A percentile compares a stretch with the other conserved stretches of the same genome.
phyloP scores from a whole-genome alignment of 2,797 vertebrate species.

The Enteromius mattozi region DNA sequence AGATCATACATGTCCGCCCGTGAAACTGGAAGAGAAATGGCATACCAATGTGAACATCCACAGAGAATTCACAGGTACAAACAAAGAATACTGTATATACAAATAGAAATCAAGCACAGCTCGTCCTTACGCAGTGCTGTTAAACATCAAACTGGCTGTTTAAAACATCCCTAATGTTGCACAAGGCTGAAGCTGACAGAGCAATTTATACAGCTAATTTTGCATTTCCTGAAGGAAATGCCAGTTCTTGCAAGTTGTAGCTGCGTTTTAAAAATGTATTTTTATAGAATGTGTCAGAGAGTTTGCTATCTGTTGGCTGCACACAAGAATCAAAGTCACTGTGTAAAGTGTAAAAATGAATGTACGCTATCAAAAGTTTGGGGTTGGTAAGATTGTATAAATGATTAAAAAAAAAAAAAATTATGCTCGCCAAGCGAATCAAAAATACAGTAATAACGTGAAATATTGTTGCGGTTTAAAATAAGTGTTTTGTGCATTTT shows the following conservation, averaged over 20 bases:
- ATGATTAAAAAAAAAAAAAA: background rate
- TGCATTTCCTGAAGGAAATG: slow-evolving; percentile 32
- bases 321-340: background rate
- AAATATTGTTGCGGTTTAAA: background rate
- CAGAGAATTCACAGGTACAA: slow-evolving; percentile 83
- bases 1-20: slow-evolving; percentile 84
- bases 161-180: slow-evolving; percentile 23
- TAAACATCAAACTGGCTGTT: slow-evolving; percentile 33
- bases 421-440: background rate
- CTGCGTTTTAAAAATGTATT: background rate
- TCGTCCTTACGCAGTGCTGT: background rate
- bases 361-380: background rate
- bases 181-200: slow-evolving; percentile 15
- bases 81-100: slow-evolving; percentile 4
- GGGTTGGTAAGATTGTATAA: background rate
- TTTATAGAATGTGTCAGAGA: background rate
- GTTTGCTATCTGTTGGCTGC: background rate
- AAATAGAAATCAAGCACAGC: background rate
- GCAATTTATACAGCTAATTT: slow-evolving; percentile 23
- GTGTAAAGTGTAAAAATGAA: background rate
- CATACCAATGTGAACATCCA: slow-evolving; percentile 76
- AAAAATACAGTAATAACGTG: background rate
- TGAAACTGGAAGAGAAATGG: slow-evolving; percentile 78
- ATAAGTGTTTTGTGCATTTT: background rate
- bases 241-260: background rate